A percentile compares a stretch with the other conserved stretches of the same genome.
Evolutionary conservation across 2,113 vertebrate genomes (phyloP).

Genomic region (Chauna torquata): DNA sequence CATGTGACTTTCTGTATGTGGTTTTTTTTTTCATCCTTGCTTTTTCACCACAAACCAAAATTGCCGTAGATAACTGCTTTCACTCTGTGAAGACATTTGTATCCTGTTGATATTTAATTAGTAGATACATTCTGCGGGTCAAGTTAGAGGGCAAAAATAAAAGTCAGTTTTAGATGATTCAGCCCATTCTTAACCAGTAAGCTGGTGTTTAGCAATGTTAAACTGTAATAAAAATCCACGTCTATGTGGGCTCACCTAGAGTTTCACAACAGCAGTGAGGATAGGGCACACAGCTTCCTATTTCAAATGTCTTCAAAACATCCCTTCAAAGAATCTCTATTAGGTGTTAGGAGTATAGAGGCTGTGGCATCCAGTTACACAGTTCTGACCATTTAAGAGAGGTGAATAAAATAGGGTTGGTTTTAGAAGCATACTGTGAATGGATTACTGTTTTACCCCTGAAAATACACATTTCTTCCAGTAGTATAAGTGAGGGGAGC

Average conservation of each 20-base stretch:
- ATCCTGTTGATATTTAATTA: constrained; percentile 31
- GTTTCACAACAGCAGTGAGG: constrained; percentile 52
- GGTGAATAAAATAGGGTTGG: constrained; percentile 17
- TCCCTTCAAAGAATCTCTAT: constrained; percentile 57
- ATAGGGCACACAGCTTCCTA: constrained; percentile 34
- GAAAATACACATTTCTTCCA: constrained; percentile 41
- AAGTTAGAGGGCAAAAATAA: neutral
- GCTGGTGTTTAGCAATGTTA: constrained; percentile 16
- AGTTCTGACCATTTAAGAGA: constrained; percentile 34
- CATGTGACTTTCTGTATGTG: neutral
- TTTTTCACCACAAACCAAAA: constrained; percentile 23
- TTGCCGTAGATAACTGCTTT: neutral
- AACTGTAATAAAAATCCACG: constrained; percentile 48
- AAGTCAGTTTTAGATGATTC: constrained; percentile 7
- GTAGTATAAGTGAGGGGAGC: neutral
- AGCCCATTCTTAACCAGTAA: constrained; percentile 14
- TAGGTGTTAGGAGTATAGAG: constrained; percentile 51
- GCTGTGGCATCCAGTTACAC: constrained; percentile 62
- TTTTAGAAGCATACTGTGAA: constrained; percentile 30
- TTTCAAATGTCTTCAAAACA: constrained; percentile 65
- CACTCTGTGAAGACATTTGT: constrained; percentile 20
- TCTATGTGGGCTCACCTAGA: neutral
- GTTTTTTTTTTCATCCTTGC: neutral
- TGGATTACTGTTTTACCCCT: constrained; percentile 49
- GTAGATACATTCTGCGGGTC: neutral